phyloP scores from a whole-genome alignment of 2,113 vertebrate species.

The Pteruthius melanotis region DNA sequence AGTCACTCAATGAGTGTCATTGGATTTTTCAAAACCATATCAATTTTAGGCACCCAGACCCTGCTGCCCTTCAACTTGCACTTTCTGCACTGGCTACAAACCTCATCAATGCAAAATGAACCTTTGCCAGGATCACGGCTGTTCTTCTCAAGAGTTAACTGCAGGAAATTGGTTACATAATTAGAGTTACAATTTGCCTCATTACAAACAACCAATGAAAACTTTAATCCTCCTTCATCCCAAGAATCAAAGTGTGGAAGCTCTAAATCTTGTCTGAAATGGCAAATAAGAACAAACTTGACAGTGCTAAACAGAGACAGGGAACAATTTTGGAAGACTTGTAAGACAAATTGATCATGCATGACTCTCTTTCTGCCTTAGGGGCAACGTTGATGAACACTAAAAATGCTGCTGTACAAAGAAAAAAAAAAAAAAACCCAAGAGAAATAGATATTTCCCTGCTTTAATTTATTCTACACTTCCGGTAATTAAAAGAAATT shows the following conservation, averaged over 20 bases:
- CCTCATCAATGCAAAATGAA: not conserved
- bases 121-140: not conserved
- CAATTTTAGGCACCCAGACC: not conserved
- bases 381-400: conserved; percentile 6
- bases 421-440: not conserved
- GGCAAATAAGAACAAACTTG: conserved; percentile 48
- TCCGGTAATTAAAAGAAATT: conserved; percentile 48
- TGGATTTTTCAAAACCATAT: not conserved
- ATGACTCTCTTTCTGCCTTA: conserved; percentile 12
- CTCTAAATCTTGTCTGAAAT: conserved; percentile 53
- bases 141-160: conserved; percentile 28
- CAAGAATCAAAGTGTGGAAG: conserved; percentile 42
- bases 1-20: not conserved
- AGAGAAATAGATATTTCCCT: conserved; percentile 18
- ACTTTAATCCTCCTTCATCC: not conserved
- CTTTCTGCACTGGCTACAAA: not conserved
- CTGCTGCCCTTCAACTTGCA: not conserved
- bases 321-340: conserved; percentile 34
- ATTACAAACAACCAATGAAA: conserved; percentile 23
- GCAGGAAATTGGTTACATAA: not conserved
- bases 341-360: conserved; percentile 56
- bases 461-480: conserved; percentile 24
- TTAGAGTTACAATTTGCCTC: conserved; percentile 11
- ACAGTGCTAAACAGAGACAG: conserved; percentile 31
- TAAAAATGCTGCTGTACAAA: conserved; percentile 1